Evolutionary conservation across 2,113 vertebrate genomes (phyloP), one percentile per base, ranked within the genome.

Genomic region (Dicrurus megarhynchus): DNA sequence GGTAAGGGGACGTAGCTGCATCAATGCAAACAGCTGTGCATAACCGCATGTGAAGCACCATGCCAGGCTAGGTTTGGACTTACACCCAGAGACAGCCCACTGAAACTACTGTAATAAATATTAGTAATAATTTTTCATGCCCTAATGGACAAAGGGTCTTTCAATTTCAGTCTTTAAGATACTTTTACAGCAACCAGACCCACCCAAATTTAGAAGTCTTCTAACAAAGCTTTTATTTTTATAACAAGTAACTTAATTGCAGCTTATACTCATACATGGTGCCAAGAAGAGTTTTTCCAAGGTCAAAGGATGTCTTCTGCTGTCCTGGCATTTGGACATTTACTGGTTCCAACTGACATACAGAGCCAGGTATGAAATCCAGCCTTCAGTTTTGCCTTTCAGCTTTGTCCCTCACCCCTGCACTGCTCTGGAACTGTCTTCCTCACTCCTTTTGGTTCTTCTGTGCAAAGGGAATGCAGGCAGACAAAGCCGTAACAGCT

Each of bases 171-270:
- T 37, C 30, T 93, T 93, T 50, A 35, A 55, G 47, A 74, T 74
- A 84, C 27, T 88, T 91, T 80, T 63, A 74, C n/a, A 90, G 55
- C 46, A 88, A 80, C 4, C 8, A 90, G 42, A 84, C 17, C 18
- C 35, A 59, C 28, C 13, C 59, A 91, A 80, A 65, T 90, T 63
- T 77, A 90, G 30, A 74, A 74, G 35, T 80, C n/a, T 74, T 90
- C 75, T 59, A 85, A 79, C 16, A 85, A n/a, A 88, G n/a, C 53
- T 86, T 93, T 93, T 96, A 49, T 37, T 83, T 90, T 74, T 81
- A 35, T 32, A 69, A 41, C 33, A 60, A 85, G 13, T 90, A 82
- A 79, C 41, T 71, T 63, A 74, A 87, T 83, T 94, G 41, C 70
- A 93, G 85, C 22, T 78, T 28, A 57, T 65, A 41, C 26, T 83